Conservation (phyloP, 2,113 vertebrate genomes). For the Microcebus lehilahytsara region DNA sequence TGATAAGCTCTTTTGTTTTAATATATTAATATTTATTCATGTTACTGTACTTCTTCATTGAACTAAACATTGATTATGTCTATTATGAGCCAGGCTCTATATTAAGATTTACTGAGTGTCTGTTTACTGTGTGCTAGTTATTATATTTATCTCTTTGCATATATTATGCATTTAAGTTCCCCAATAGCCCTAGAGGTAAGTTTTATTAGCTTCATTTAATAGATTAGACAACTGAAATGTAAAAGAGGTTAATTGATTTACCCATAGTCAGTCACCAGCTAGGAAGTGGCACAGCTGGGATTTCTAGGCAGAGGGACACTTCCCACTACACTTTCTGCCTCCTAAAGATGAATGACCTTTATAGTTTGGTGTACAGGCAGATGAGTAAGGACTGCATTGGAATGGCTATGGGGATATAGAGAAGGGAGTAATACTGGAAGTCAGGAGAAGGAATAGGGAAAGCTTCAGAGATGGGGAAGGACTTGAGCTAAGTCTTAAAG, state of each 20-base stretch:
- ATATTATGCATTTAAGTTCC: background rate
- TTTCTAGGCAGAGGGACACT: background rate
- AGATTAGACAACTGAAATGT: background rate
- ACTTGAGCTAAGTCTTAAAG: background rate
- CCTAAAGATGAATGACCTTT: background rate
- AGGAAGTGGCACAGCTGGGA: background rate
- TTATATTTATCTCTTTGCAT: background rate
- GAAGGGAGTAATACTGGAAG: background rate
- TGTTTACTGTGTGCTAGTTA: background rate
- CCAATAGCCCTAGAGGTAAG: background rate
- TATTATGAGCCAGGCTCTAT: background rate
- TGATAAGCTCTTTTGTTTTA: background rate
- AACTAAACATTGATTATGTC: background rate
- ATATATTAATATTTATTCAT: constrained; percentile 25
- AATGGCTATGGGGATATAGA: background rate
- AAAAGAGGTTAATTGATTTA: background rate
- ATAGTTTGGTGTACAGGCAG: background rate
- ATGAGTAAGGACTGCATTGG: background rate
- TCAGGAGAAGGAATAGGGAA: background rate
- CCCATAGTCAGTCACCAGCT: background rate
- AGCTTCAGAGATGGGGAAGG: background rate
- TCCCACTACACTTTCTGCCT: background rate
- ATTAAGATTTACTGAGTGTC: background rate
- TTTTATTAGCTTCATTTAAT: constrained; percentile 8
- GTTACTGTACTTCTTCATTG: constrained; percentile 4